Evolutionary conservation across 2,888 invertebrate species (phyloP).

Genomic region (Napeogenes sylphis): DNA sequence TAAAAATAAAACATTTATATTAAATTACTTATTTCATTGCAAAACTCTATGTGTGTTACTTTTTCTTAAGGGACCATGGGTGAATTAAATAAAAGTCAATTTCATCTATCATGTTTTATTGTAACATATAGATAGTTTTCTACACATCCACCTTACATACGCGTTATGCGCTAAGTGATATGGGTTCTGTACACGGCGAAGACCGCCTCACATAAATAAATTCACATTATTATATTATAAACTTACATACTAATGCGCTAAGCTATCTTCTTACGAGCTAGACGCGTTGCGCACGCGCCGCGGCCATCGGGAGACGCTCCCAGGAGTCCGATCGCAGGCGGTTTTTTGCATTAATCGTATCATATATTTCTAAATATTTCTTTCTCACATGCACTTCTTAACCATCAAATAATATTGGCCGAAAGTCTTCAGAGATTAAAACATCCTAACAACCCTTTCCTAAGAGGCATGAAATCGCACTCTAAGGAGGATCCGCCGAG

Average conservation of each 20-base stretch:
- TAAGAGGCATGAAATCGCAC: not conserved
- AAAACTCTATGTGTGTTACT: no score
- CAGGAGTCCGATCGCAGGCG: slow-evolving; percentile 2
- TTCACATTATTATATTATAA: slow-evolving; percentile 38
- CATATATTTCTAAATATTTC: not conserved
- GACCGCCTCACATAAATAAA: slow-evolving; percentile 41
- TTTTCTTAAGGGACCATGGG: not conserved
- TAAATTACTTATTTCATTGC: no score
- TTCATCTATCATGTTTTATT: slow-evolving; percentile 71
- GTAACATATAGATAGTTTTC: slow-evolving; percentile 73
- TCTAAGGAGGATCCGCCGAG: slow-evolving; percentile 7
- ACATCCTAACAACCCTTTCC: not conserved
- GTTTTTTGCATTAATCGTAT: slow-evolving; percentile 9
- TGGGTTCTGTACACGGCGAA: slow-evolving; percentile 60
- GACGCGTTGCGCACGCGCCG: slow-evolving; percentile 21
- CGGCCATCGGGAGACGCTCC: slow-evolving; percentile 1
- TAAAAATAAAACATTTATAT: no score
- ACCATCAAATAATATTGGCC: not conserved
- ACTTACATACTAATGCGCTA: slow-evolving; percentile 33
- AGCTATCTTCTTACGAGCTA: slow-evolving; percentile 22
- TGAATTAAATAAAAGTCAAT: slow-evolving; percentile 46
- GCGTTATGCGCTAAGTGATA: slow-evolving; percentile 67
- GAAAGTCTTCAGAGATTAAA: not conserved
- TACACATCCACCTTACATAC: slow-evolving; percentile 71
- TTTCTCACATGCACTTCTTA: not conserved